A percentile compares a stretch with the other conserved stretches of the same genome.
Conservation (phyloP, 1,140 invertebrate genomes). For the Heterodera schachtii region DNA sequence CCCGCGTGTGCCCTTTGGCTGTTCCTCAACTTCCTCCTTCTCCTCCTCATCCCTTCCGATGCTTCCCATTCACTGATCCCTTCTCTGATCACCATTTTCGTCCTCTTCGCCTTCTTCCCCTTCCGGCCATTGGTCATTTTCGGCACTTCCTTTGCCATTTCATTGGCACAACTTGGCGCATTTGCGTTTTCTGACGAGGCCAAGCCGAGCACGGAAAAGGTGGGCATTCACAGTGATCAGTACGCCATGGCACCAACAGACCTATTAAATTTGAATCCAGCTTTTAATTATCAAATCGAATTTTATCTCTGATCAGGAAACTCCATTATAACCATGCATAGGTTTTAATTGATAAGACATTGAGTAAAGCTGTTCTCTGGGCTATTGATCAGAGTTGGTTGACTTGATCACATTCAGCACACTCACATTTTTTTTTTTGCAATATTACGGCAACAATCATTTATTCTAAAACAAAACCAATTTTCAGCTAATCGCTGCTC, state of each 20-base stretch:
- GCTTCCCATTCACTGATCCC: conserved; percentile 29
- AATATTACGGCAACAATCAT: too few relatives aligned
- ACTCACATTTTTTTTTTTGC: too few relatives aligned
- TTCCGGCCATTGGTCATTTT: conserved; percentile 28
- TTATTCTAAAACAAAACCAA: conserved; percentile 7
- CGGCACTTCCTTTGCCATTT: conserved; percentile 2
- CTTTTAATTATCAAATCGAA: too few relatives aligned
- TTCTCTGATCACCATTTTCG: conserved; percentile 37
- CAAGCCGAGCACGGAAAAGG: conserved; percentile 20
- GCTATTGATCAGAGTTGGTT: too few relatives aligned
- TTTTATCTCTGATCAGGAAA: too few relatives aligned
- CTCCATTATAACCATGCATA: too few relatives aligned
- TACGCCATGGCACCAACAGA: too few relatives aligned
- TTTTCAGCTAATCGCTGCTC: conserved; percentile 57
- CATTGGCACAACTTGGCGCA: conserved; percentile 32
- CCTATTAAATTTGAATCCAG: too few relatives aligned
- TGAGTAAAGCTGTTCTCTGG: too few relatives aligned
- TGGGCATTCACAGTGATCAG: background rate
- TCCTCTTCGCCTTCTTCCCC: conserved; percentile 44
- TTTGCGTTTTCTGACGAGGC: conserved; percentile 24
- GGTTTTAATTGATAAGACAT: too few relatives aligned
- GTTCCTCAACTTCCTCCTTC: conserved; percentile 16
- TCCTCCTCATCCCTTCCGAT: conserved; percentile 5
- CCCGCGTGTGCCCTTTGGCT: conserved; percentile 36
- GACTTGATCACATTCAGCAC: too few relatives aligned